Base-by-base conservation (phyloP, 2,797 vertebrate genomes). In the Girardinus metallicus region DNA sequence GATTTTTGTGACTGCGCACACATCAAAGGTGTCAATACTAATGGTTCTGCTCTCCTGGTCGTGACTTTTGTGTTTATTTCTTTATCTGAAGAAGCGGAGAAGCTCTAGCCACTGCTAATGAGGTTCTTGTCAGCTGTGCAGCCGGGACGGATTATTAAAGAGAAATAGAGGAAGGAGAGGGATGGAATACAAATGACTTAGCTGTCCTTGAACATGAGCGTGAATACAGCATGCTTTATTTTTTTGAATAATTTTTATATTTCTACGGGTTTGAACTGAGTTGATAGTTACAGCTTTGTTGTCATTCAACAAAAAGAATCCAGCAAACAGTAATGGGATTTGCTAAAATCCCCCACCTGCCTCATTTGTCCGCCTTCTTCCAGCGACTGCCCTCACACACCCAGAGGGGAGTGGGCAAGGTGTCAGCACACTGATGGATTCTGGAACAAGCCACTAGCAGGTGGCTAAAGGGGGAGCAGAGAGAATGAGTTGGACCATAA, bases 371-470 rank as follows among this genome's bases (percentile, higher is more conserved):
- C 72, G 76, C 78, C 39, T 81, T 60, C 80, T 75, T 85, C 75
- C 78, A 73, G 9, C 39, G 44, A 55, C 73, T 88, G 84, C 74
- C 43, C 43, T 73, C 80, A 83, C 85, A 88, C 74, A 83, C 78
- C 84, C 85, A 57, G 68, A 76, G 75, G 78, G 81, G 72, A 66
- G 81, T 26, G 60, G 75, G 81, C 79, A 82, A 87, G 88, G 90
- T 92, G 84, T 88, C 78, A 75, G 77, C 77, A 53, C 77, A 78
- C 36, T 79, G 75, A 85, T 57, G 26, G 57, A 71, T 70, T 46
- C 66, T 46, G 87, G 93, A 89, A 85, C 80, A 89, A 70, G 91
- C 93, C 91, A 94, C 71, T 78, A 29, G 66, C 31, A 68, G 39
- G 21, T 73, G 31, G 21, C 60, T 70, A 60, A 72, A 73, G 81